These are phyloP conservation scores for Leuciscus waleckii DNA, from an alignment of 2,797 vertebrate species.

Conservation along the genomic window DNA sequence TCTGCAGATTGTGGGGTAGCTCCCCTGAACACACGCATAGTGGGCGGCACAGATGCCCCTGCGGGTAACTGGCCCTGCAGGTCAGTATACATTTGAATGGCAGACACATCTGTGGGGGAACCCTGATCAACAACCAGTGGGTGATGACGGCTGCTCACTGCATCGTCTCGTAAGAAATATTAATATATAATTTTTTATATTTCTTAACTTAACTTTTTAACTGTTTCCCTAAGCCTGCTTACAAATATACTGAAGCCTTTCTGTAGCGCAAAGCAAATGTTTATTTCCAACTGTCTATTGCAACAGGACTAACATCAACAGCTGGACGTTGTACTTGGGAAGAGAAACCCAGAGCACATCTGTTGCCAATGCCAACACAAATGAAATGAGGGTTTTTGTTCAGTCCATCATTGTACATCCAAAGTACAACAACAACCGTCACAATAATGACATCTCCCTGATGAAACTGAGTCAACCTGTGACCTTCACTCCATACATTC, in stretches of 20 bases:
- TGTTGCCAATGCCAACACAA: conserved; percentile 43
- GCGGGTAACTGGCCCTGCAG: conserved; percentile 75
- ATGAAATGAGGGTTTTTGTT: conserved; percentile 57
- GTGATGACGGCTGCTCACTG: conserved; percentile 76
- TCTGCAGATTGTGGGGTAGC: conserved; percentile 70
- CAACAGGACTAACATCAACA: not conserved
- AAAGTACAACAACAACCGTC: conserved; percentile 51
- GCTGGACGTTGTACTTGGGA: conserved; percentile 67
- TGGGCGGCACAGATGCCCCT: conserved; percentile 65
- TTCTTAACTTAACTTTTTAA: not conserved
- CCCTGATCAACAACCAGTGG: conserved; percentile 72
- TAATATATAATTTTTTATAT: not conserved
- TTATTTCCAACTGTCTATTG: not conserved
- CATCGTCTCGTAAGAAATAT: conserved; percentile 55
- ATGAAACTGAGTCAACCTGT: conserved; percentile 69
- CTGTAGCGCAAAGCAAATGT: not conserved
- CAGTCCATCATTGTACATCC: conserved; percentile 65
- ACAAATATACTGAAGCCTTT: not conserved
- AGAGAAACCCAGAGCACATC: conserved; percentile 60
- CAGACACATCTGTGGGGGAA: conserved; percentile 70
- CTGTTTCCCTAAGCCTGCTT: not conserved
- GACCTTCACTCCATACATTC: conserved; percentile 71
- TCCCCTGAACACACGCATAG: conserved; percentile 65
- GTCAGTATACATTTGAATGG: conserved; percentile 57
- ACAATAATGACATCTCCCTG: conserved; percentile 72